Evolutionary conservation across 2,888 invertebrate genomes (phyloP).

Genomic region (Drosophila paramelanica): DNA sequence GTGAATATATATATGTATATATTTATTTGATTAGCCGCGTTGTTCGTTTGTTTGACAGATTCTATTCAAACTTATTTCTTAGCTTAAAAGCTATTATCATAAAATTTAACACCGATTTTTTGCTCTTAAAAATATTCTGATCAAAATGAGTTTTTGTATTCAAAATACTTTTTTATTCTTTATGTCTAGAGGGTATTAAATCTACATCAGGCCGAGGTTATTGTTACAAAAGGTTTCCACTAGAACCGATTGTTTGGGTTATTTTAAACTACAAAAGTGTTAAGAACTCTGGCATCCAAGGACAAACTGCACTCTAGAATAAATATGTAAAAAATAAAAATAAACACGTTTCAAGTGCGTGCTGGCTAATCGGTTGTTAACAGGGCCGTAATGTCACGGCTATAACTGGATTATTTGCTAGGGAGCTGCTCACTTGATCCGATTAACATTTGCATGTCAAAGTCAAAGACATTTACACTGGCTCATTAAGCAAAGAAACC

Average conservation of each 20-base stretch:
- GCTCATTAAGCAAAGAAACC: constrained; percentile 30
- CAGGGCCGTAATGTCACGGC: constrained; percentile 34
- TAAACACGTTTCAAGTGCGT: constrained; percentile 15
- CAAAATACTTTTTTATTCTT: too few relatives aligned
- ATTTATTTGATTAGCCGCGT: too few relatives aligned
- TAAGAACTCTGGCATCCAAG: constrained; percentile 25
- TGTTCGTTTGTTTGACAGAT: too few relatives aligned
- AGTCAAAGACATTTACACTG: constrained; percentile 38
- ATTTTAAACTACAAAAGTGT: constrained; percentile 9
- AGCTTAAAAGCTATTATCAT: too few relatives aligned
- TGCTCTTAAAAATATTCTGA: too few relatives aligned
- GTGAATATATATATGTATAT: too few relatives aligned
- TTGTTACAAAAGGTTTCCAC: too few relatives aligned
- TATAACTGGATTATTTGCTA: constrained; percentile 17
- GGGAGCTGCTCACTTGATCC: not conserved
- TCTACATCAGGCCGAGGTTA: too few relatives aligned
- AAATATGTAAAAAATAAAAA: not conserved
- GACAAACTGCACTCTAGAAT: constrained; percentile 9
- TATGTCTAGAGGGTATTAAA: too few relatives aligned
- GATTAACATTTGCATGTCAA: constrained; percentile 50
- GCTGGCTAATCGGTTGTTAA: constrained; percentile 40
- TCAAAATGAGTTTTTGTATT: too few relatives aligned
- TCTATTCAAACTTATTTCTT: too few relatives aligned
- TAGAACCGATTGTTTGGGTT: not conserved
- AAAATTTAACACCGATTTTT: too few relatives aligned